Conservation (phyloP, 92 coral and sea anemone species). For the Bergia puertoricense region DNA sequence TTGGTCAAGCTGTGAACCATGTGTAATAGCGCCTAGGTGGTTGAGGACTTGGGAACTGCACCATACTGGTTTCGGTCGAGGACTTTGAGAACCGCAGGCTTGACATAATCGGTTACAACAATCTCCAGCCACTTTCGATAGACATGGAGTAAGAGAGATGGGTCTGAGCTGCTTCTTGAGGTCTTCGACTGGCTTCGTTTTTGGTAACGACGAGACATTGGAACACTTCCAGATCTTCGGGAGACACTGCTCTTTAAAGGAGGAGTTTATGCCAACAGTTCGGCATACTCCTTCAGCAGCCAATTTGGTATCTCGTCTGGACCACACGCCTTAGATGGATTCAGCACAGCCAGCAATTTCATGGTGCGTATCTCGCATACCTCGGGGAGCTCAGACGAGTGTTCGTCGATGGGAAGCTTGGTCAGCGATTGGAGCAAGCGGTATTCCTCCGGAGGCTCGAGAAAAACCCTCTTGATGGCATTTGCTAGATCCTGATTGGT, state of each 20-base stretch:
- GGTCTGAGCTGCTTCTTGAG: constrained; percentile 39
- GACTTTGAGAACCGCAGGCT: not conserved
- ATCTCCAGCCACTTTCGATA: constrained; percentile 7
- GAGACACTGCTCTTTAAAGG: constrained; percentile 33
- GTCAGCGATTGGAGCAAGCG: constrained; percentile 39
- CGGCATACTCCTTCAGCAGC: too few relatives aligned
- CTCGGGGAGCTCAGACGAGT: constrained; percentile 30
- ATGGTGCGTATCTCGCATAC: constrained; percentile 21
- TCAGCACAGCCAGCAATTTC: constrained; percentile 26
- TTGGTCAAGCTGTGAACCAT: constrained; percentile 38
- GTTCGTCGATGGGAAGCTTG: constrained; percentile 12
- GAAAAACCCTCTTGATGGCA: not conserved
- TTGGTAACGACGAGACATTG: constrained; percentile 36
- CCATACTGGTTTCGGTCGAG: constrained; percentile 33
- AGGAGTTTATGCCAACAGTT: constrained; percentile 1
- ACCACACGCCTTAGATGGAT: constrained; percentile 43
- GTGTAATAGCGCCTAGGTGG: constrained; percentile 39
- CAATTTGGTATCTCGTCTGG: constrained; percentile 23
- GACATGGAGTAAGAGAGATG: constrained; percentile 36
- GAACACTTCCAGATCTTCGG: constrained; percentile 49
- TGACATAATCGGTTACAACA: too few relatives aligned
- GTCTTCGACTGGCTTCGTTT: constrained; percentile 25
- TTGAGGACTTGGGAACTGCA: constrained; percentile 38
- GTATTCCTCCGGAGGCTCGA: constrained; percentile 29
- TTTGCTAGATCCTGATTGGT: constrained; percentile 33